Base-by-base conservation (phyloP, 2,888 invertebrate species). In the Platycheirus rosarum region DNA sequence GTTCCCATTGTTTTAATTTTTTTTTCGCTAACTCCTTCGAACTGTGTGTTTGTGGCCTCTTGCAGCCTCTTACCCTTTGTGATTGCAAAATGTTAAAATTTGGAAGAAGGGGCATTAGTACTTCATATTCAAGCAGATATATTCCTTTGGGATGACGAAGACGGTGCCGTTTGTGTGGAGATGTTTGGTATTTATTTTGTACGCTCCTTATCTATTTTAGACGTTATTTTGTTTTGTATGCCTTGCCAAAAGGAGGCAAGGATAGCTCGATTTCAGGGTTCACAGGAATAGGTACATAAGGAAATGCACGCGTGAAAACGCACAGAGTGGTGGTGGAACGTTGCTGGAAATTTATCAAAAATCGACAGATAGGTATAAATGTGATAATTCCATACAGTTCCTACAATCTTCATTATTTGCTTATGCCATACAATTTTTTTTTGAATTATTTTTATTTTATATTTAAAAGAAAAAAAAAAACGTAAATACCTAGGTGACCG, bases 51-150 rank as follows among this genome's bases (percentile, higher is more conserved):
- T 62, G 73, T 62, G 53, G 66, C 51, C 55, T 63, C 62, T 77
- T 26, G 62, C 53, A 68, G 68, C 62, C 55, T 74, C 42, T 69
- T 63, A 63, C 68, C 63, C 63, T 57, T 55, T 44, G 6, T 29
- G 18, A 48, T 62, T 42, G 35, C 48, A 23, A 74, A 69, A 69
- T 79, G 55, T 69, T 49, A 68, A 79, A 70, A 69, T 23, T 55
- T 57, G 23, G 29, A 69, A 63, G 57, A 77, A 57, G 62, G 74
- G 79, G 40, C 13, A 20, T 42, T 42, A 7, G 26, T 57, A 26
- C 74, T 73, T 78, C 60, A 78, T 71, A 66, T 53, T 62, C 32
- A 37, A 60, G 76, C 35, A 65, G 65, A 53, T n/a, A n/a, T n/a
- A n/a, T n/a, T 16, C 16, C 18, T 3, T 32, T 2, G 13, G 16